Percentiles rank a stretch among this genome's conserved stretches.
Evolutionary conservation across 2,797 vertebrate species (phyloP).

Genomic region (Synanceia verrucosa): DNA sequence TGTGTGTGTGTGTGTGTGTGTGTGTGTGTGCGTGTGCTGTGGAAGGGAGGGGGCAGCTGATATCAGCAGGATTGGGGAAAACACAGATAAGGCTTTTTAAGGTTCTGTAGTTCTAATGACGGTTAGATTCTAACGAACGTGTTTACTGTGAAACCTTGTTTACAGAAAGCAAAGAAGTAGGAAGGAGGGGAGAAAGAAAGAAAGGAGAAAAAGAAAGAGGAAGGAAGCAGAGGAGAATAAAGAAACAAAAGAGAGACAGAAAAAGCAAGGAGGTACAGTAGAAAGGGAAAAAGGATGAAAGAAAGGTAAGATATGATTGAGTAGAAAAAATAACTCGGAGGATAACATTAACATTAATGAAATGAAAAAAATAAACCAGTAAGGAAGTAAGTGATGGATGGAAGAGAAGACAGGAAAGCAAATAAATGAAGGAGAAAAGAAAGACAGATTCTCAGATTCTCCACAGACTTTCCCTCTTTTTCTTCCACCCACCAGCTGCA

Average conservation of each 20-base stretch:
- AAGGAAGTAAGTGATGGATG: background rate
- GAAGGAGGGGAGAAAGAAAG: background rate
- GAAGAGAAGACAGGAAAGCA: background rate
- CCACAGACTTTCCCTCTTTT: constrained; percentile 14
- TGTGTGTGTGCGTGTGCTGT: constrained; percentile 28
- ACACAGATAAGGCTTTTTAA: constrained; percentile 72
- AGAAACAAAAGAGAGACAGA: background rate
- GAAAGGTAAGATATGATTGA: background rate
- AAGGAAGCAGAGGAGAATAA: background rate
- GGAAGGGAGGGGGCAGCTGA: constrained; percentile 48
- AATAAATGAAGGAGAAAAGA: background rate
- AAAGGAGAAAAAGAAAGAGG: background rate
- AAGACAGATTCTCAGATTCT: background rate
- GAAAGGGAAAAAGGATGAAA: background rate
- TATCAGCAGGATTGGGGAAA: constrained; percentile 72
- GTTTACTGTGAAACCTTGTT: constrained; percentile 54
- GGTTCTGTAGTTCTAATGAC: constrained; percentile 59
- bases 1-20: constrained; percentile 26
- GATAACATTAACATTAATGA: too few relatives aligned
- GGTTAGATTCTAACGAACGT: constrained; percentile 56
- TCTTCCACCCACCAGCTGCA: constrained; percentile 56
- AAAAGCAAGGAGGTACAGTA: background rate
- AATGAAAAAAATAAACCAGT: too few relatives aligned
- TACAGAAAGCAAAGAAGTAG: constrained; percentile 47
- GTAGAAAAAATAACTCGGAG: background rate